Base-by-base conservation (phyloP, 2,888 invertebrate genomes). In the Callyntrura guangdongensis region DNA sequence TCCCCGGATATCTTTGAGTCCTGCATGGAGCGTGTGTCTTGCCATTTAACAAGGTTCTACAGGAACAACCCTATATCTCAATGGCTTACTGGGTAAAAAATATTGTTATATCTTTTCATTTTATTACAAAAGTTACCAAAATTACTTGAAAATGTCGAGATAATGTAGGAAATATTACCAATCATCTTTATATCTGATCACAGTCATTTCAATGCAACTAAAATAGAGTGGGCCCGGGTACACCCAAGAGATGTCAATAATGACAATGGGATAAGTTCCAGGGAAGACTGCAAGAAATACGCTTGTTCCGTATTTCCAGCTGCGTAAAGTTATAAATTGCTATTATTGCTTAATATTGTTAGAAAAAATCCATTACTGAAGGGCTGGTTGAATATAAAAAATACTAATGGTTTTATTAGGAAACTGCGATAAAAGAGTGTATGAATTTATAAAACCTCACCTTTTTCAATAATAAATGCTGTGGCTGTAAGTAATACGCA, bases 21-120 rank as follows among this genome's bases (percentile, higher is more conserved):
- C 36, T 93, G 93, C 61, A 81, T 92, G 61, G 92, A 93, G 53
- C 84, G 92, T 64, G 45, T 93, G 17, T 49, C 86, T 61, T 93
- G 93, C 45, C 91, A 90, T 64, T 61, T 93, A 17, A 86, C 91
- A 53, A 72, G 91, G 56, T 36, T 90, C 6, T 86, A 92, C 69
- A 69, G 89, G 45, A 79, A 64, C 17, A 89, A 89, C 49, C 88
- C 91, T 0, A 64, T 91, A 4, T 69, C 89, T 11, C 74, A 91
- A 22, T 92, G 92, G 93, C 56, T 93, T 8, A 61, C 89, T 20
- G 36, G 84, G 93, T 93, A 91, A 86, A n/a, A 72, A 25, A 4
- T 36, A 36, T 36, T 36, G 6, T 6, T 36, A 36, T 36, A 4
- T 36, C 36, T 4, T 67, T 61, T 61, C 45, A 17, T 82, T 45